phyloP scores from a whole-genome alignment of 2,797 vertebrate species.

The Centroberyx gerrardi region DNA sequence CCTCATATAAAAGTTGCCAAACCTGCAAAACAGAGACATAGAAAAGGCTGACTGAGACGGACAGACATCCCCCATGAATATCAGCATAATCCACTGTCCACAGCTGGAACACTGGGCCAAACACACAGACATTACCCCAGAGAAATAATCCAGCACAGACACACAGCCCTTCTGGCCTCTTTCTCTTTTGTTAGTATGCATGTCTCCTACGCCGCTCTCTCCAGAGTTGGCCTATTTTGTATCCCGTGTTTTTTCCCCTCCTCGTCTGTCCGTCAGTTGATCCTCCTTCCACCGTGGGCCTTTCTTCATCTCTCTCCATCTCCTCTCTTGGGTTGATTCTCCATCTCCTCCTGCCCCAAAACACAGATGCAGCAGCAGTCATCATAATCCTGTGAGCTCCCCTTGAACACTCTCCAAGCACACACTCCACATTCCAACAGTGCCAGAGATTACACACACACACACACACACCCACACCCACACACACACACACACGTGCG shows the following conservation, averaged over 20 bases:
- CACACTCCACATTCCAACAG: constrained; percentile 67
- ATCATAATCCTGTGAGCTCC: constrained; percentile 81
- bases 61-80: constrained; percentile 59
- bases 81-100: constrained; percentile 74
- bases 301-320: constrained; percentile 17
- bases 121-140: constrained; percentile 62
- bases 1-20: constrained; percentile 33
- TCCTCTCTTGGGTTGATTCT: constrained; percentile 23
- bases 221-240: background rate
- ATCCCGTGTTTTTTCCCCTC: too few relatives aligned
- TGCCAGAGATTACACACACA: constrained; percentile 73
- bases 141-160: constrained; percentile 77
- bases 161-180: constrained; percentile 50
- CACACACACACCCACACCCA: constrained; percentile 35
- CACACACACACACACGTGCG: constrained; percentile 14
- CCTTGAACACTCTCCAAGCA: constrained; percentile 75
- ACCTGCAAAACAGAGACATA: constrained; percentile 18
- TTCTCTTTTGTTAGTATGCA: constrained; percentile 4
- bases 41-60: constrained; percentile 49
- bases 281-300: too few relatives aligned
- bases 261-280: too few relatives aligned
- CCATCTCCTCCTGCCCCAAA: constrained; percentile 57
- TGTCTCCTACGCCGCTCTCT: background rate
- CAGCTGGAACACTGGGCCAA: constrained; percentile 70
- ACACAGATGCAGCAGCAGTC: constrained; percentile 66